Evolutionary conservation across 2,888 invertebrate genomes (phyloP).

Genomic region (Seira sanloemensis): DNA sequence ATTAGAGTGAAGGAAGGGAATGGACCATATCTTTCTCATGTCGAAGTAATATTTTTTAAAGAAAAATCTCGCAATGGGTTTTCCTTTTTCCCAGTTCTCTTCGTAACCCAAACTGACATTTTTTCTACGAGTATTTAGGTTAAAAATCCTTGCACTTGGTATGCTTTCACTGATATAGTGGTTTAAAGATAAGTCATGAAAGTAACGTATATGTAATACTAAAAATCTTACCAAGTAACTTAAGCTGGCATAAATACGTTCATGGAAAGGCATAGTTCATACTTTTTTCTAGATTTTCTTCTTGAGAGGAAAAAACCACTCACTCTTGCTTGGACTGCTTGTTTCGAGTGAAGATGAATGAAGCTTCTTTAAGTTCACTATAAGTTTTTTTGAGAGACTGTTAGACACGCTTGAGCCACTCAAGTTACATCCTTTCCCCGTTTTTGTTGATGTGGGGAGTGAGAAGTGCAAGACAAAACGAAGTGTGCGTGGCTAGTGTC

Average conservation of each 20-base stretch:
- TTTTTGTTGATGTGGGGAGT: conserved; percentile 7
- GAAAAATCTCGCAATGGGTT: background rate
- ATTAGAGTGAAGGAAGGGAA: conserved; percentile 1
- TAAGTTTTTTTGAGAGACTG: conserved; percentile 52
- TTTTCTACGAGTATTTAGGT: conserved; percentile 43
- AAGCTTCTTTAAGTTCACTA: conserved; percentile 55
- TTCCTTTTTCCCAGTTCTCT: background rate
- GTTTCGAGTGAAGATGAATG: conserved; percentile 48
- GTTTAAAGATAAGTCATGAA: background rate
- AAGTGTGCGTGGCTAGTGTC: conserved; percentile 37
- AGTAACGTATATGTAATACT: background rate
- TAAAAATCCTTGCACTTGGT: conserved; percentile 44
- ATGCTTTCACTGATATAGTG: conserved; percentile 5
- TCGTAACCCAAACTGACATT: conserved; percentile 55
- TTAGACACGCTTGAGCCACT: conserved; percentile 64
- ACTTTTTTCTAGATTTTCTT: background rate
- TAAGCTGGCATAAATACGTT: no score
- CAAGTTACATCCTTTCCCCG: conserved; percentile 27
- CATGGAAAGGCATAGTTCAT: background rate
- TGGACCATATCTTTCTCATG: conserved; percentile 11
- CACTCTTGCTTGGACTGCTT: conserved; percentile 1
- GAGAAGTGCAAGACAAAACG: conserved; percentile 33
- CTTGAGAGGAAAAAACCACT: background rate
- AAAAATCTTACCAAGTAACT: background rate
- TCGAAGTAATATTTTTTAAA: conserved; percentile 3